These are phyloP conservation scores for Hypomecis punctinalis DNA, from an alignment of 2,888 invertebrate species.

Conservation along the genomic window DNA sequence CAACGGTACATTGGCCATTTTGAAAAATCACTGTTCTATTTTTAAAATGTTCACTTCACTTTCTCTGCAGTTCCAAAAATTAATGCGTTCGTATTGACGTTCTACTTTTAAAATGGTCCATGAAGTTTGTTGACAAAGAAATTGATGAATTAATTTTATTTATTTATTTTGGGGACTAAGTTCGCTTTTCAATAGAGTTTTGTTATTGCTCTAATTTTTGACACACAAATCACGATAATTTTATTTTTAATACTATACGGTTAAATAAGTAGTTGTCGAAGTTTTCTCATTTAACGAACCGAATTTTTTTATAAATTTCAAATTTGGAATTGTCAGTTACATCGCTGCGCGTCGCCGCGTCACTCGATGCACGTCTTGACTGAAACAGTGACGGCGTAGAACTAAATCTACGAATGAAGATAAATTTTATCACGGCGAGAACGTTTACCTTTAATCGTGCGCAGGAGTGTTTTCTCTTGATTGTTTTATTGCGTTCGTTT, in stretches of 20 bases:
- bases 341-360: slow-evolving; percentile 53
- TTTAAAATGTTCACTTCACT: slow-evolving; percentile 18
- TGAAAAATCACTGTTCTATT: slow-evolving; percentile 25
- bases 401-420: slow-evolving; percentile 44
- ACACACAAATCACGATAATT: background rate
- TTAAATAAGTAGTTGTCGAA: too few relatives aligned
- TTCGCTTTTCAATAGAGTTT: background rate
- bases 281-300: too few relatives aligned
- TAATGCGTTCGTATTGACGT: background rate
- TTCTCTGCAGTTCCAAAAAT: background rate
- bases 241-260: too few relatives aligned
- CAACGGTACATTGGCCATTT: slow-evolving; percentile 71
- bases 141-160: slow-evolving; percentile 11
- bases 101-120: background rate
- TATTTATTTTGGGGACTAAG: background rate
- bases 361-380: slow-evolving; percentile 55
- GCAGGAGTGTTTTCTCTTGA: slow-evolving; percentile 8
- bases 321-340: slow-evolving; percentile 35
- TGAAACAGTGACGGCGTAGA: slow-evolving; percentile 43
- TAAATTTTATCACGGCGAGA: background rate
- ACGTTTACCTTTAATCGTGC: background rate
- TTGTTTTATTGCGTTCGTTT: background rate
- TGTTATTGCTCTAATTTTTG: background rate
- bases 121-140: background rate
- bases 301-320: slow-evolving; percentile 3